Conservation (phyloP, 1,140 invertebrate species). For the Cylas formicarius region DNA sequence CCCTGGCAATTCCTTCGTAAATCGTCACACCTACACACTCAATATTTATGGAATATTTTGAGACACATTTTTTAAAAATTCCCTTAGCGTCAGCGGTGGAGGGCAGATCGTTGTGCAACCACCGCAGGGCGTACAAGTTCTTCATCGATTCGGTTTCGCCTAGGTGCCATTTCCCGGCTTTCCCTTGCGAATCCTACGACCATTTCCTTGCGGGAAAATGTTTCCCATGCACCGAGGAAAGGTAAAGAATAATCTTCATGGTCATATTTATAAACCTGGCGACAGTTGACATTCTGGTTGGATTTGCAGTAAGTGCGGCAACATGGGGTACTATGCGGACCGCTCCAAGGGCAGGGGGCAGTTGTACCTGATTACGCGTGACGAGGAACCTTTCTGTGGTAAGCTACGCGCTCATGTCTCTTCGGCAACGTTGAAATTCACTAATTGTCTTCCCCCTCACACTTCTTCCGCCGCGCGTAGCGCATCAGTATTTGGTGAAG, state of each 20-base stretch:
- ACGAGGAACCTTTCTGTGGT: slow-evolving; percentile 90
- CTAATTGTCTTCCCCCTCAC: too few relatives aligned
- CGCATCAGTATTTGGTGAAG: slow-evolving; percentile 80
- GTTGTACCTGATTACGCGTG: slow-evolving; percentile 77
- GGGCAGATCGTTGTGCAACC: slow-evolving; percentile 83
- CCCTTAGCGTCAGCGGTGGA: slow-evolving; percentile 64
- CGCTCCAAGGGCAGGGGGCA: slow-evolving; percentile 69
- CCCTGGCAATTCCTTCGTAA: too few relatives aligned
- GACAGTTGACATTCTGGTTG: slow-evolving; percentile 3
- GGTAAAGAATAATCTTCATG: slow-evolving; percentile 33
- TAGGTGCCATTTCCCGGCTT: slow-evolving; percentile 81
- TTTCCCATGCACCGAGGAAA: slow-evolving; percentile 55
- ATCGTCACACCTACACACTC: too few relatives aligned
- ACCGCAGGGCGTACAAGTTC: slow-evolving; percentile 85
- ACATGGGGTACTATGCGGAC: slow-evolving; percentile 93
- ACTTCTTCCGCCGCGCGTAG: too few relatives aligned
- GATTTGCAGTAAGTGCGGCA: slow-evolving; percentile 57
- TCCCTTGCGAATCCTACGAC: slow-evolving; percentile 79
- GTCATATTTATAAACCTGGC: slow-evolving; percentile 2
- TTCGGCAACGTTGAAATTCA: too few relatives aligned
- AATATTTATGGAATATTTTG: too few relatives aligned
- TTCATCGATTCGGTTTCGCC: slow-evolving; percentile 90
- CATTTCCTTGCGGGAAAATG: slow-evolving; percentile 71
- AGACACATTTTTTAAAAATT: slow-evolving; percentile 14
- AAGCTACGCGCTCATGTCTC: slow-evolving; percentile 34